These are phyloP conservation scores for Caenorhabditis sulstoni DNA, from an alignment of 2,888 invertebrate genomes.

Conservation along the genomic window DNA sequence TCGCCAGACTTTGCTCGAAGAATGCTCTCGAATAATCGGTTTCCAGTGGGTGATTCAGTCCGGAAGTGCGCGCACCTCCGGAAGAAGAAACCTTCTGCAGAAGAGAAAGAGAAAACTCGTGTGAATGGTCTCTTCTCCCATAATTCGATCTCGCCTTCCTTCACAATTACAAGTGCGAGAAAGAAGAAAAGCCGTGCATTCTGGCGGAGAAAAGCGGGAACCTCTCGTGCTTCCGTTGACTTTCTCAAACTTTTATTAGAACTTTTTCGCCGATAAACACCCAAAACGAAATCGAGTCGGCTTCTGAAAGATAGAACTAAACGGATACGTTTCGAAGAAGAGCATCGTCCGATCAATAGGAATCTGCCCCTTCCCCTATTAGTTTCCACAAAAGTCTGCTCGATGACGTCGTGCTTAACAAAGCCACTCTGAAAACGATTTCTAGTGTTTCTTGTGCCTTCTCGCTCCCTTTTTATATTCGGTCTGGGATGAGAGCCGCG, in stretches of 20 bases:
- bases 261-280: too few relatives aligned
- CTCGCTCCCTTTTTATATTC: too few relatives aligned
- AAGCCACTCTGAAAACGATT: too few relatives aligned
- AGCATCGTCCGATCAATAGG: background rate
- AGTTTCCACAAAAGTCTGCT: too few relatives aligned
- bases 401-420: too few relatives aligned
- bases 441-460: too few relatives aligned
- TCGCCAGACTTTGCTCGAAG: background rate
- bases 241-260: too few relatives aligned
- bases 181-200: background rate
- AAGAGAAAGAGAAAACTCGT: background rate
- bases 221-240: too few relatives aligned
- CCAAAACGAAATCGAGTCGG: too few relatives aligned
- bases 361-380: background rate
- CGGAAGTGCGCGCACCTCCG: conserved; percentile 40
- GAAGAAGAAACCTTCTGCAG: conserved; percentile 14
- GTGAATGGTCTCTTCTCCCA: conserved; percentile 27
- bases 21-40: conserved; percentile 35
- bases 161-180: conserved; percentile 39
- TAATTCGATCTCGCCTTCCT: conserved; percentile 40
- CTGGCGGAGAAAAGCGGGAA: background rate
- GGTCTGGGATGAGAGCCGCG: conserved; percentile 5
- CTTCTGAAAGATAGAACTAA: too few relatives aligned
- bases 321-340: too few relatives aligned
- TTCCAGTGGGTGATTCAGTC: conserved; percentile 46